Evolutionary conservation across 2,797 vertebrate species (phyloP), one percentile per base, ranked within the genome.

Genomic region (Ptychobarbus kaznakovi): DNA sequence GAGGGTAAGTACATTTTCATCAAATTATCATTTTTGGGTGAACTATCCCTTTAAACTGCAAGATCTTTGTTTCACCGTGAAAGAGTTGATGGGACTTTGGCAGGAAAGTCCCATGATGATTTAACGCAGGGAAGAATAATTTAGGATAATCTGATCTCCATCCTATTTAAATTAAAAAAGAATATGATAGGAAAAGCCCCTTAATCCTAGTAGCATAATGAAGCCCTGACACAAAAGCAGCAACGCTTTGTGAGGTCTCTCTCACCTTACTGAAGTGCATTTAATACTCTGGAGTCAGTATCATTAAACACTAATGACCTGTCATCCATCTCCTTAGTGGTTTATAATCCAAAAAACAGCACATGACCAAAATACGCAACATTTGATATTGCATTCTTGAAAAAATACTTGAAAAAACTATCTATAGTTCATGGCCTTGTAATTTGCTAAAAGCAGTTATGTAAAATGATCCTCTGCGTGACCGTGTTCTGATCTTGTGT

Each of bases 221-320:
- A 80, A 42, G 38, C 25, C 38, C 83, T 42, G 66, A 86, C 66
- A 78, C 49, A 81, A 86, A 80, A 80, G 38, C 16, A 63, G 20
- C 42, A 58, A 15, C n/a, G 66, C 32, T 35, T 81, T 80, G 51
- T 80, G 68, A 81, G 51, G 51, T 76, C 80, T 86, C 70, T 65
- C 46, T 53, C 25, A 18, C 40, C 44, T 84, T 61, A 86, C 28
- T 83, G 16, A 88, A 77, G 28, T 80, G 49, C 84, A 87, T 84
- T 84, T 74, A 84, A 87, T 84, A 69, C 40, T 84, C 20, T 3
- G 32, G 9, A 53, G 63, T 46, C 53, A 72, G 32, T 65, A 42
- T 74, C 76, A 72, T 69, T 78, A 69, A 82, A 87, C 65, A 76
- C 16, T 80, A 58, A 86, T 61, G 68, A 63, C 74, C 61, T 81